Conservation (phyloP, 2,797 vertebrate species). For the Malacoraja senta region DNA sequence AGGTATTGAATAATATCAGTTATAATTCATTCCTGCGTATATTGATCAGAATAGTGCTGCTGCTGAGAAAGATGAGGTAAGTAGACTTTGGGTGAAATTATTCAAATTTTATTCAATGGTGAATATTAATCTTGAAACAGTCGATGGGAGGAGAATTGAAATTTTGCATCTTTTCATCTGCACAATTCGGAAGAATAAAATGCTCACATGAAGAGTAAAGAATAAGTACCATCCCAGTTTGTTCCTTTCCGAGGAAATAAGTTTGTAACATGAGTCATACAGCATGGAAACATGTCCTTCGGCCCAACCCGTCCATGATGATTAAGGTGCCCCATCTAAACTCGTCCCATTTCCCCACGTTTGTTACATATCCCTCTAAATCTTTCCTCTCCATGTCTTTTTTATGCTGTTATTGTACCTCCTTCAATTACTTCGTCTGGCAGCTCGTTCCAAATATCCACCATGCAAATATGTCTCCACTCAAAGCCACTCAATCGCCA, state of each 20-base stretch:
- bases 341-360: too few species aligned
- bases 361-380: too few species aligned
- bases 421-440: too few species aligned
- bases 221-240: background rate
- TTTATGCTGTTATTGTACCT: too few species aligned
- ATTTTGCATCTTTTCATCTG: background rate
- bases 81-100: background rate
- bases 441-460: too few species aligned
- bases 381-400: too few species aligned
- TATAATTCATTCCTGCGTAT: background rate
- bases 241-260: background rate
- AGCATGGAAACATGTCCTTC: too few species aligned
- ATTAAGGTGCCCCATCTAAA: too few species aligned
- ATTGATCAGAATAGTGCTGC: background rate
- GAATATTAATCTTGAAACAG: background rate
- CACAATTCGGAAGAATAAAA: background rate
- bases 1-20: conserved; percentile 2
- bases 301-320: too few species aligned
- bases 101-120: background rate
- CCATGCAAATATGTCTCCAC: too few species aligned
- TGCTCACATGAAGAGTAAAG: background rate
- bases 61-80: background rate
- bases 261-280: too few species aligned
- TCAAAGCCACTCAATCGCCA: background rate
- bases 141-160: background rate